phyloP scores from a whole-genome alignment of 2,797 vertebrate species.

The Eulemur mongoz region DNA sequence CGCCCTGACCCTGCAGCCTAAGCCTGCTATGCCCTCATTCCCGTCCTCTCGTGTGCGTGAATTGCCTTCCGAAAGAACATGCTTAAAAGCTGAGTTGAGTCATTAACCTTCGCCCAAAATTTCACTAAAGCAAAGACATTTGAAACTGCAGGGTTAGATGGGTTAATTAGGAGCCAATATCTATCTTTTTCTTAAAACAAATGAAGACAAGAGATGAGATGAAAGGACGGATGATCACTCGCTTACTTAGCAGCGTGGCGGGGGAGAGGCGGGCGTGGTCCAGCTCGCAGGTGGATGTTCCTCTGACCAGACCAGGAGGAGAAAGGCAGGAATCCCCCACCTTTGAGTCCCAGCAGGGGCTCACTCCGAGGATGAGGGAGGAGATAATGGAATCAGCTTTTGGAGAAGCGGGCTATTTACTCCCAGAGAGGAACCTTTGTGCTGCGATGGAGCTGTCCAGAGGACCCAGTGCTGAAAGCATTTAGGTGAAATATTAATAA shows the following conservation, averaged over 20 bases:
- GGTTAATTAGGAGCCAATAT: conserved; percentile 49
- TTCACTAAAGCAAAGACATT: not conserved
- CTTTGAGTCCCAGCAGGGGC: not conserved
- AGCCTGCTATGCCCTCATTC: not conserved
- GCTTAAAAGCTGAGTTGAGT: not conserved
- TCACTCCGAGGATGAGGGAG: not conserved
- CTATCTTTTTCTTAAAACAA: conserved; percentile 9
- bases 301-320: not conserved
- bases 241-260: accelerated
- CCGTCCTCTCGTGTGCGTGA: accelerated
- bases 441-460: not conserved
- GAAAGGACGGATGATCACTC: accelerated
- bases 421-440: accelerated
- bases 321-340: not conserved
- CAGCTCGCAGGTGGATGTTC: not conserved
- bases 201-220: not conserved
- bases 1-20: not conserved
- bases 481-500: not conserved
- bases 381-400: accelerated
- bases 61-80: not conserved
- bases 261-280: not conserved
- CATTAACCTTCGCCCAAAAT: conserved; percentile 47
- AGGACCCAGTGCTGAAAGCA: not conserved
- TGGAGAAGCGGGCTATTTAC: accelerated
- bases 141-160: not conserved